These are phyloP conservation scores for Asobara japonica DNA, from an alignment of 1,140 invertebrate genomes.

Conservation along the genomic window DNA sequence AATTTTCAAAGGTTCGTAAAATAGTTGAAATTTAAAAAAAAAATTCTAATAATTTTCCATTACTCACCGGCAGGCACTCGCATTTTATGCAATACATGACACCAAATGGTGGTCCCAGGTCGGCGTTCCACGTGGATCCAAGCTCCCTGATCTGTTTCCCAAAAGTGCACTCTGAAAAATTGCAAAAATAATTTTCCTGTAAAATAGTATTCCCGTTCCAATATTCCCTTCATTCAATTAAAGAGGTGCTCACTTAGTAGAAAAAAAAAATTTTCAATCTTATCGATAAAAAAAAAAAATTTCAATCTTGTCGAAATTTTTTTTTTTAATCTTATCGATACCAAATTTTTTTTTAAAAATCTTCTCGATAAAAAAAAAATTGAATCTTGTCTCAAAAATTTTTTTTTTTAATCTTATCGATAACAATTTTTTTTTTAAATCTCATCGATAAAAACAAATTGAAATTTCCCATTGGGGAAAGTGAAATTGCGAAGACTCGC, in stretches of 20 bases:
- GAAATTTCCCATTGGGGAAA: too few relatives aligned
- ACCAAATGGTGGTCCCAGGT: slow-evolving; percentile 89
- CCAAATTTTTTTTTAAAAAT: not conserved
- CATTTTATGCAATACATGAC: slow-evolving; percentile 94
- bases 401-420: not conserved
- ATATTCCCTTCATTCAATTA: too few relatives aligned
- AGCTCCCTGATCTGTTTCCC: slow-evolving; percentile 86
- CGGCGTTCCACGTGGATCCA: slow-evolving; percentile 88
- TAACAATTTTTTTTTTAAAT: not conserved
- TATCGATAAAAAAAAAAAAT: not conserved
- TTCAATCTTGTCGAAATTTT: not conserved
- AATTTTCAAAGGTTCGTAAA: too few relatives aligned
- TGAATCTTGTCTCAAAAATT: not conserved
- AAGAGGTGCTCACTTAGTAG: not conserved
- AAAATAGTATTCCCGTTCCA: too few relatives aligned
- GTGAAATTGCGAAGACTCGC: too few relatives aligned
- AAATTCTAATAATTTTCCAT: not conserved
- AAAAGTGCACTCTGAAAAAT: slow-evolving; percentile 87
- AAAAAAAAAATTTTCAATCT: not conserved
- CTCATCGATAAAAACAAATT: too few relatives aligned
- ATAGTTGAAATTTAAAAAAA: too few relatives aligned
- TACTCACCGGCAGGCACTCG: slow-evolving; percentile 89
- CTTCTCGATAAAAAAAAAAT: too few relatives aligned
- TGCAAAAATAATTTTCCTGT: too few relatives aligned
- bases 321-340: not conserved